Conservation (phyloP, 2,113 vertebrate species). For the Alectura lathami region DNA sequence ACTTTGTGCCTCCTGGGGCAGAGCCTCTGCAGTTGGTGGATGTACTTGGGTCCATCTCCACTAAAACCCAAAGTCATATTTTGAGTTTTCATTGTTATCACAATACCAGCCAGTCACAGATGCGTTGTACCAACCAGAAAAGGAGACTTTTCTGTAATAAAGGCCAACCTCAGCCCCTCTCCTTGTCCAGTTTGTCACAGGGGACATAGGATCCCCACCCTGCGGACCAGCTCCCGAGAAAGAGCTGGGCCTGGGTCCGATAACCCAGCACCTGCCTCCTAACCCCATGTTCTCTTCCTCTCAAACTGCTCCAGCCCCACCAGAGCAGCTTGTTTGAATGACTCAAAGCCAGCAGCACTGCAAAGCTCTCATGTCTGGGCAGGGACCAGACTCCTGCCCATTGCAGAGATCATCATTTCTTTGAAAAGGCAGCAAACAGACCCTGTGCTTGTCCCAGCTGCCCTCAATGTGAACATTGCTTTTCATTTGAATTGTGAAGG, state of each 20-base stretch:
- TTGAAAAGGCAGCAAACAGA: not conserved
- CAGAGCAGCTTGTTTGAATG: not conserved
- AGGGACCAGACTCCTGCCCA: not conserved
- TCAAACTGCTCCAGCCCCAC: not conserved
- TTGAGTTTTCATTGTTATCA: not conserved
- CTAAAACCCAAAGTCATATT: not conserved
- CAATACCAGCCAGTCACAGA: not conserved
- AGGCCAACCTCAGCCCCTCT: not conserved
- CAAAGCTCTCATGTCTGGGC: not conserved
- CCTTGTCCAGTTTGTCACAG: not conserved
- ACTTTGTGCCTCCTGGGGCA: not conserved
- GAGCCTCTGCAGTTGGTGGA: not conserved
- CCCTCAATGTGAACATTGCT: not conserved
- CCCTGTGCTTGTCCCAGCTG: not conserved
- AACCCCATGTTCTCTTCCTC: not conserved
- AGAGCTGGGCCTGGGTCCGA: not conserved
- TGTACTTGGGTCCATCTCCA: no score
- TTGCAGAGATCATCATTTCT: rapidly evolving
- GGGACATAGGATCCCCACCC: not conserved
- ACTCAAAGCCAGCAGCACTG: not conserved
- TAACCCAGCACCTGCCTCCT: not conserved
- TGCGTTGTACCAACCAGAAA: not conserved
- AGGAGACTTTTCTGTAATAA: not conserved
- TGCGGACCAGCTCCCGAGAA: not conserved
- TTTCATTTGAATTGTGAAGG: not conserved